phyloP scores from a whole-genome alignment of 2,797 vertebrate species.

The Cynodonichthys magdalenae region DNA sequence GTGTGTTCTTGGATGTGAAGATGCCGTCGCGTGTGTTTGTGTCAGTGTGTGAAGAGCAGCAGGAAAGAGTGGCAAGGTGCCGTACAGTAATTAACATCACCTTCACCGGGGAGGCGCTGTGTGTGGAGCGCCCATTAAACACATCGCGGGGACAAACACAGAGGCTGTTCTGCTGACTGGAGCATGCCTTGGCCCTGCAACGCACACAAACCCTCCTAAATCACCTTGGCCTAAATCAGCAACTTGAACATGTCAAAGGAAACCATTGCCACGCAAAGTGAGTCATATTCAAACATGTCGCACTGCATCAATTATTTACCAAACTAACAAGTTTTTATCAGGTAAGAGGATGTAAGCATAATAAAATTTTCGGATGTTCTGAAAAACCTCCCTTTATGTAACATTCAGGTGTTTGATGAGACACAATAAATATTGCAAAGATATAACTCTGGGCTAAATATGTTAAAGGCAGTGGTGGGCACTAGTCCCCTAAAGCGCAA shows the following conservation, averaged over 20 bases:
- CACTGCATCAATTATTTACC: conserved; percentile 14
- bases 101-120: conserved; percentile 61
- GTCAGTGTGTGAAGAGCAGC: conserved; percentile 17
- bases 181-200: conserved; percentile 33
- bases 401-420: neutral
- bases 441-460: conserved; percentile 12
- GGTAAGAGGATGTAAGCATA: conserved; percentile 1
- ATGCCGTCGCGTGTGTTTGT: conserved; percentile 12
- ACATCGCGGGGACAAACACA: conserved; percentile 64
- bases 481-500: no score
- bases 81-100: conserved; percentile 72
- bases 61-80: conserved; percentile 48
- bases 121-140: conserved; percentile 70
- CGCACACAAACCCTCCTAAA: conserved; percentile 46
- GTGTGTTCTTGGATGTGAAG: conserved; percentile 1
- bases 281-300: conserved; percentile 22
- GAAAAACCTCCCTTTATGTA: conserved; percentile 4
- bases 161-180: conserved; percentile 68
- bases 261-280: conserved; percentile 27
- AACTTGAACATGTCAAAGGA: conserved; percentile 27
- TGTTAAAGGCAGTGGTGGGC: no score
- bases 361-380: conserved; percentile 11
- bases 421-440: conserved; percentile 1
- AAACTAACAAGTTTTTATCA: neutral
- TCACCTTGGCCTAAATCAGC: conserved; percentile 51